Conservation (phyloP, 2,888 invertebrate genomes). For the Protula sp. region DNA sequence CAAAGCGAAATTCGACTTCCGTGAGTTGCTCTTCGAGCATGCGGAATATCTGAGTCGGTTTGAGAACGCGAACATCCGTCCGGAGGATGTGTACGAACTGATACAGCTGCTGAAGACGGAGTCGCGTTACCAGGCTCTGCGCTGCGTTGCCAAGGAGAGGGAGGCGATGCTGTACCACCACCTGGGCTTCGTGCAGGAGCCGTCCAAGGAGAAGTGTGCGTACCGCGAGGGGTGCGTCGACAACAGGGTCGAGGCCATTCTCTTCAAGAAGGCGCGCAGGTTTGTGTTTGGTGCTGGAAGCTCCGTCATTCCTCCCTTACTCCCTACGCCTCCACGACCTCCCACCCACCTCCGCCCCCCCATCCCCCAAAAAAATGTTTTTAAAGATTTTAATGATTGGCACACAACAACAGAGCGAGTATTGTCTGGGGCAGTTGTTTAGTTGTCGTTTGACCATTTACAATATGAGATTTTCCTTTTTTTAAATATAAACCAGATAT, state of each 20-base stretch:
- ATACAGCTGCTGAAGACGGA: conserved; percentile 75
- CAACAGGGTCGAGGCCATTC: conserved; percentile 65
- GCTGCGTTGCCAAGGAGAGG: conserved; percentile 77
- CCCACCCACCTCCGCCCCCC: too few relatives aligned
- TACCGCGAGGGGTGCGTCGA: conserved; percentile 45
- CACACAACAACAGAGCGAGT: too few relatives aligned
- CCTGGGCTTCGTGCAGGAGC: conserved; percentile 90
- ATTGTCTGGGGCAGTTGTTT: too few relatives aligned
- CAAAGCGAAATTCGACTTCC: conserved; percentile 83
- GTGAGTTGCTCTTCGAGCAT: conserved; percentile 86
- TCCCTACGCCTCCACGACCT: too few relatives aligned
- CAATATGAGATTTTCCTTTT: too few relatives aligned
- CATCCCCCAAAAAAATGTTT: too few relatives aligned
- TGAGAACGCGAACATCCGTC: conserved; percentile 59
- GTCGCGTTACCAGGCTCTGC: not conserved
- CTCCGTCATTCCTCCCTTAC: too few relatives aligned
- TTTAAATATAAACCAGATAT: too few relatives aligned
- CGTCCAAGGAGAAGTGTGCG: conserved; percentile 89
- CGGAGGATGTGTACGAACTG: conserved; percentile 89
- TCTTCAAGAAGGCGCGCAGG: conserved; percentile 66
- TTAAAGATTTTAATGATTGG: too few relatives aligned
- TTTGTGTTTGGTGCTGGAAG: too few relatives aligned
- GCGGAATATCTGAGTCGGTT: conserved; percentile 90
- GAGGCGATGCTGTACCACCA: conserved; percentile 92
- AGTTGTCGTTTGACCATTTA: too few relatives aligned